phyloP scores from a whole-genome alignment of 2,888 invertebrate species.

The Protodeltote pygarga region DNA sequence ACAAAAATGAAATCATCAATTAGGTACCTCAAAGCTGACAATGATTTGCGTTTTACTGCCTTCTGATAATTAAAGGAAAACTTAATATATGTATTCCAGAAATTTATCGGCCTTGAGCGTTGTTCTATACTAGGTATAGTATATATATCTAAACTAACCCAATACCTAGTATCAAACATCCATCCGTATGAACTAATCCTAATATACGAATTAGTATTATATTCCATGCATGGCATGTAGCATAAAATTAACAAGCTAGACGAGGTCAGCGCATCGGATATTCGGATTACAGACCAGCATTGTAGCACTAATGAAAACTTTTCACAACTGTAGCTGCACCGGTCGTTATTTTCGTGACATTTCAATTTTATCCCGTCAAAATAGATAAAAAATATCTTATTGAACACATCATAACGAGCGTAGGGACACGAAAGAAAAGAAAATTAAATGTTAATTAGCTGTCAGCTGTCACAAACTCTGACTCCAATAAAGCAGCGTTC shows the following conservation, averaged over 20 bases:
- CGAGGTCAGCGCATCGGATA: slow-evolving; percentile 36
- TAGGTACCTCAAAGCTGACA: too few relatives aligned
- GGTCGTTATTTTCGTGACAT: slow-evolving; percentile 50
- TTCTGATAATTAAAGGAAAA: too few relatives aligned
- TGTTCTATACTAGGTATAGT: too few relatives aligned
- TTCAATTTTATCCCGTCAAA: slow-evolving; percentile 54
- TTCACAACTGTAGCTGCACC: slow-evolving; percentile 30
- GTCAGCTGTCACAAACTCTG: slow-evolving; percentile 60
- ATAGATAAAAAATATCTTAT: slow-evolving; percentile 46
- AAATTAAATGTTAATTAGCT: slow-evolving; percentile 60
- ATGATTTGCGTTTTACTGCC: too few relatives aligned
- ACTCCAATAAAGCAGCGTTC: slow-evolving; percentile 41
- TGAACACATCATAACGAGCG: slow-evolving; percentile 19
- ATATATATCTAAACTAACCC: too few relatives aligned
- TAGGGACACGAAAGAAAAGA: slow-evolving; percentile 24
- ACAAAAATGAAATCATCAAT: too few relatives aligned
- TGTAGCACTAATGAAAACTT: slow-evolving; percentile 53
- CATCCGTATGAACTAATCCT: slow-evolving; percentile 25
- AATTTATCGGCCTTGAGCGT: too few relatives aligned
- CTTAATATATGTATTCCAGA: too few relatives aligned
- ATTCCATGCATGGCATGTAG: too few relatives aligned
- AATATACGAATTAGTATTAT: slow-evolving; percentile 38
- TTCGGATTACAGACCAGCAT: slow-evolving; percentile 32
- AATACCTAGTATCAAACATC: slow-evolving; percentile 20
- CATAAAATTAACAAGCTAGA: slow-evolving; percentile 53